Evolutionary conservation across 2,888 invertebrate genomes (phyloP), one percentile per base, ranked within the genome.

Genomic region (Cetonia aurata): DNA sequence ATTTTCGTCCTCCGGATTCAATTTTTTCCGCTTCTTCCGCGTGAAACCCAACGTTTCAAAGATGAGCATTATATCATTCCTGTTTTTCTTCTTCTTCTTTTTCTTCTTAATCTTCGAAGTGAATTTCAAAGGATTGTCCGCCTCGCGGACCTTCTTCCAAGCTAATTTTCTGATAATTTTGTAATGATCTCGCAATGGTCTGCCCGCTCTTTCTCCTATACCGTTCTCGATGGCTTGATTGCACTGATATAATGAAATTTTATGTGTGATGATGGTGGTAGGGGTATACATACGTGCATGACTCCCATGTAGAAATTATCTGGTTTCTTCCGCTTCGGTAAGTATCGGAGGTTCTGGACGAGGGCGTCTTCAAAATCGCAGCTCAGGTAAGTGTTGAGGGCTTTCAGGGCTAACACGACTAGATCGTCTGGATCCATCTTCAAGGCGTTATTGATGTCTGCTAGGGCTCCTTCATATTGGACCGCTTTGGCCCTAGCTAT

Each of bases 401-500:
- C 83, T 74, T 82, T 82, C 31, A 81, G 79, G 3, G 83, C 83
- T 8, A 80, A 67, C 3, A 79, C 76, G 0, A 78, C 77, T 19
- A 84, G 73, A 73, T 84, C 80, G 9, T 80, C 80, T 0, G 81
- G 78, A 55, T 81, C 78, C 4, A 80, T 17, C 33, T 76, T 73
- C 6, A 84, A 72, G 31, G 90, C 88, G 70, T 83, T 84, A 12
- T 83, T 84, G 6, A 86, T 86, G 75, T 89, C 89, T 52, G 81
- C 84, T 69, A 89, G 80, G 52, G 89, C 89, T 0, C 86, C 88
- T 48, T 77, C 78, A 75, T 88, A 89, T 77, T 88, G 83, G 48
- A 87, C 88, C 13, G 87, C 85, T 80, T 89, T 89, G 0, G 87
- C 86, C 31, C 87, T 80, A 3, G 88, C 87, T 75, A 85, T 80